phyloP scores from a whole-genome alignment of 1,140 invertebrate species.

The Pristionchus pacificus region DNA sequence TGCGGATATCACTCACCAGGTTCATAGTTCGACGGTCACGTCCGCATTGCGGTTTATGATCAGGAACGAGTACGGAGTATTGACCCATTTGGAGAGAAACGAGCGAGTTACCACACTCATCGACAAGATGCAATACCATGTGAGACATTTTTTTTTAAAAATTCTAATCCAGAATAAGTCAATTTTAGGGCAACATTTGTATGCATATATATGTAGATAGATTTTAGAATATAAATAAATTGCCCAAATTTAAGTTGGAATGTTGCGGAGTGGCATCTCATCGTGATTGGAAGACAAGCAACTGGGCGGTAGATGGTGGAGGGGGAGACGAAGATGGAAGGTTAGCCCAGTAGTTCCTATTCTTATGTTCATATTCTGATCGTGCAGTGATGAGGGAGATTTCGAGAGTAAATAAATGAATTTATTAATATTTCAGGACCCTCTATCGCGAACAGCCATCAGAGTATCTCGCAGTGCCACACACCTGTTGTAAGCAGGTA shows the following conservation, averaged over 20 bases:
- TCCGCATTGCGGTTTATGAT: constrained; percentile 21
- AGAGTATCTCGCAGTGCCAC: constrained; percentile 14
- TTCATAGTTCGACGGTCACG: constrained; percentile 4
- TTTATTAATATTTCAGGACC: too few species aligned
- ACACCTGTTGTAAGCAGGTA: constrained; percentile 26
- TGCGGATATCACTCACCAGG: background rate
- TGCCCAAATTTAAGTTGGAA: constrained; percentile 26
- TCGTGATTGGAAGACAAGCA: constrained; percentile 30
- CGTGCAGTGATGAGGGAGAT: too few species aligned
- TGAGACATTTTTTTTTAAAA: constrained; percentile 14
- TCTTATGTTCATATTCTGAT: background rate
- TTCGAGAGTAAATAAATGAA: too few species aligned
- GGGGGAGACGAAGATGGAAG: constrained; percentile 6
- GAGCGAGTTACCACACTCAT: constrained; percentile 32
- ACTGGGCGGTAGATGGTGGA: constrained; percentile 21
- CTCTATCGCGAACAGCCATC: background rate
- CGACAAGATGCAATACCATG: constrained; percentile 41
- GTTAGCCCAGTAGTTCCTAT: background rate
- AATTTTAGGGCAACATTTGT: too few species aligned
- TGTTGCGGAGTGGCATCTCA: constrained; percentile 33
- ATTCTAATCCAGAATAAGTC: constrained; percentile 3
- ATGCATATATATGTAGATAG: background rate
- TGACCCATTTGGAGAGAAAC: constrained; percentile 22
- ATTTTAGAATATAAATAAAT: background rate
- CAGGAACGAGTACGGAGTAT: constrained; percentile 37